Percentiles rank a stretch among this genome's conserved stretches.
phyloP scores from a whole-genome alignment of 1,140 invertebrate species.

The Arctopsyche grandis region DNA sequence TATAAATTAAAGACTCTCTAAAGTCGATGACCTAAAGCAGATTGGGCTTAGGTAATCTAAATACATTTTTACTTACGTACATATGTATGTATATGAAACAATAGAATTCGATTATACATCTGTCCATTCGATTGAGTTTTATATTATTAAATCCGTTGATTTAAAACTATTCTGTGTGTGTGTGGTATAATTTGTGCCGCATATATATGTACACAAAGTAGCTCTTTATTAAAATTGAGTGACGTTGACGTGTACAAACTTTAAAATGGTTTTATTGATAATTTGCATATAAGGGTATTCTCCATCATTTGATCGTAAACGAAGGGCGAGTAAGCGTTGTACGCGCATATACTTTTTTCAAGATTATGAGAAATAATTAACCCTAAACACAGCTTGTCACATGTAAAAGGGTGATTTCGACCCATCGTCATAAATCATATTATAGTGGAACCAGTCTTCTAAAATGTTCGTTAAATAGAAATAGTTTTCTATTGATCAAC shows the following conservation, averaged over 20 bases:
- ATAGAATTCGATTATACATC: too few species aligned
- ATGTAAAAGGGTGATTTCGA: slow-evolving; percentile 41
- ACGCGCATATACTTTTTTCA: not conserved
- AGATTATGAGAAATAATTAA: slow-evolving; percentile 35
- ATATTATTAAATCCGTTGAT: too few species aligned
- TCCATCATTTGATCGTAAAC: slow-evolving; percentile 46
- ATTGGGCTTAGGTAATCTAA: too few species aligned
- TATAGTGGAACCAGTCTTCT: not conserved
- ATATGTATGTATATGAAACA: too few species aligned
- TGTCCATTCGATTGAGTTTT: too few species aligned
- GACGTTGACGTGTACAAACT: slow-evolving; percentile 46
- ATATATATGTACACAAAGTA: slow-evolving; percentile 20
- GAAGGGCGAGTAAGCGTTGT: not conserved
- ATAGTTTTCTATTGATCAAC: not conserved
- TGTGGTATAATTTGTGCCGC: not conserved
- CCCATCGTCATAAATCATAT: slow-evolving; percentile 27
- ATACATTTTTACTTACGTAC: too few species aligned
- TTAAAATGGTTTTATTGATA: slow-evolving; percentile 48
- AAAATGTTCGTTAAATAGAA: not conserved
- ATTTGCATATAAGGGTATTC: slow-evolving; percentile 54
- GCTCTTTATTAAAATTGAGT: slow-evolving; percentile 51
- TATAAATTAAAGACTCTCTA: too few species aligned
- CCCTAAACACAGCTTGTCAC: slow-evolving; percentile 37
- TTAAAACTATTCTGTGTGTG: too few species aligned
- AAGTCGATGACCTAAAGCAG: too few species aligned